A percentile compares a stretch with the other conserved stretches of the same genome.
Conservation (phyloP, 2,113 vertebrate genomes). For the Phrynosoma blainvillii region DNA sequence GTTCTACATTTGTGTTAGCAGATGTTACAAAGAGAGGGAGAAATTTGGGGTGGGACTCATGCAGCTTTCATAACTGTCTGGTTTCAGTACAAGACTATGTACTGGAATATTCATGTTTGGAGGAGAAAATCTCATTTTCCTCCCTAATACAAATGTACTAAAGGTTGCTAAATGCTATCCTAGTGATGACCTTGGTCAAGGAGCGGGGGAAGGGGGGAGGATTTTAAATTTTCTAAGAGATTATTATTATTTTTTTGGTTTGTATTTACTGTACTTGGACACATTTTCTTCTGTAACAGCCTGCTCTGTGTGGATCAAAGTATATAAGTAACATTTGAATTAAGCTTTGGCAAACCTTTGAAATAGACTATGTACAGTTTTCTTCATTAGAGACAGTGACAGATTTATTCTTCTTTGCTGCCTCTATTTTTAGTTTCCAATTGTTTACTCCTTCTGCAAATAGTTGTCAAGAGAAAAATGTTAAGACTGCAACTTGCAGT, state of each 20-base stretch:
- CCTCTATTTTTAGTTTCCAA: slow-evolving; percentile 62
- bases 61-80: too few species aligned
- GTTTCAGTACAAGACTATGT: too few species aligned
- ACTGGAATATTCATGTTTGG: too few species aligned
- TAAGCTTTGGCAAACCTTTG: background rate
- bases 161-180: too few species aligned
- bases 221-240: background rate
- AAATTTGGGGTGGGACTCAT: too few species aligned
- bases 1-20: too few species aligned
- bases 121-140: too few species aligned
- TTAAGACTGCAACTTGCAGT: slow-evolving; percentile 16
- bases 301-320: background rate
- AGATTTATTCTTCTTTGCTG: slow-evolving; percentile 50
- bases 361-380: slow-evolving; percentile 29
- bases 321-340: slow-evolving; percentile 32
- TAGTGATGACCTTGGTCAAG: too few species aligned
- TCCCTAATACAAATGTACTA: too few species aligned
- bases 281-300: background rate
- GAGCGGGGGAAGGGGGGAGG: too few species aligned
- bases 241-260: too few species aligned
- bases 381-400: slow-evolving; percentile 8
- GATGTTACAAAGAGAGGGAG: too few species aligned
- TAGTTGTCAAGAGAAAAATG: slow-evolving; percentile 46
- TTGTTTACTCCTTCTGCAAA: slow-evolving; percentile 51
- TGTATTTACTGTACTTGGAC: background rate